Conservation (phyloP, 2,888 invertebrate genomes). For the Seira musarum region DNA sequence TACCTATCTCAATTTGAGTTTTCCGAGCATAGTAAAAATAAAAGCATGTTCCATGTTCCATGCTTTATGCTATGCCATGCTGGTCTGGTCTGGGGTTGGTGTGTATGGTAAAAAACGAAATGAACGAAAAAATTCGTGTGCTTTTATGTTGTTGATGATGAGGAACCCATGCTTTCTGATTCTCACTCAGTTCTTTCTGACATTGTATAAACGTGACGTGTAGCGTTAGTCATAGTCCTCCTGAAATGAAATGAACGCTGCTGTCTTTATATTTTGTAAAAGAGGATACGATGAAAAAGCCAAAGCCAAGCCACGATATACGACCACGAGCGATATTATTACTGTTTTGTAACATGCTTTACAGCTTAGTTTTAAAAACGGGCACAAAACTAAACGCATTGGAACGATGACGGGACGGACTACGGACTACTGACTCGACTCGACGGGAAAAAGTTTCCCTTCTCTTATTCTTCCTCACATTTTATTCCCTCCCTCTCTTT, state of each 20-base stretch:
- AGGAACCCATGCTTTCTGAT: too few relatives aligned
- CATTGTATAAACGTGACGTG: constrained; percentile 16
- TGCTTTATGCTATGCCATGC: too few relatives aligned
- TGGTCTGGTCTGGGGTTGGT: too few relatives aligned
- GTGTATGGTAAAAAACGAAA: too few relatives aligned
- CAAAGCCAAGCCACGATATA: neutral
- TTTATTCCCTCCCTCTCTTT: constrained; percentile 13
- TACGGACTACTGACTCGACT: neutral
- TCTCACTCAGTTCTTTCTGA: too few relatives aligned
- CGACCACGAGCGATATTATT: constrained; percentile 6
- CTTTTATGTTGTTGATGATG: too few relatives aligned
- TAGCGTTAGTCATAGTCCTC: too few relatives aligned
- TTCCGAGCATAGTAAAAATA: too few relatives aligned
- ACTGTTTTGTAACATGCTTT: neutral
- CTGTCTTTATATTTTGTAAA: neutral
- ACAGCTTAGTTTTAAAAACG: neutral
- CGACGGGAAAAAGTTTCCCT: neutral
- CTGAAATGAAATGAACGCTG: neutral
- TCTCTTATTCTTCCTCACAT: neutral
- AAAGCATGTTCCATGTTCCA: too few relatives aligned
- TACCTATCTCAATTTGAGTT: too few relatives aligned
- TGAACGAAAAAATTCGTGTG: too few relatives aligned
- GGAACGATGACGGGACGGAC: neutral
- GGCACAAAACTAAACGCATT: neutral
- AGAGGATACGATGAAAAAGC: neutral